Evolutionary conservation across 1,140 invertebrate species (phyloP), one percentile per base, ranked within the genome.

Genomic region (Tetramorium parvispinum): DNA sequence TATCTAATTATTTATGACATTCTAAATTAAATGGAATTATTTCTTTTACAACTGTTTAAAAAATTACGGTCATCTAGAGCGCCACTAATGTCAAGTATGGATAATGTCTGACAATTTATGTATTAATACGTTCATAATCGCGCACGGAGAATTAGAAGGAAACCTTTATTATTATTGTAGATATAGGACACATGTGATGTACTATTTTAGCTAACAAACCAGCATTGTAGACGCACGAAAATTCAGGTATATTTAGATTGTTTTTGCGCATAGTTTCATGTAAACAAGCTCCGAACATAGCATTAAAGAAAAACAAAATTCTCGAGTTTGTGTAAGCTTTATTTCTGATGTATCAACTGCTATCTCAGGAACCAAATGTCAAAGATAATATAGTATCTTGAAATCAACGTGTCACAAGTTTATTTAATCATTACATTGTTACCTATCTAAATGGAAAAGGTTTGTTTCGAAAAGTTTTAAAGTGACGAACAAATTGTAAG

Each of bases 211-310:
- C n/a, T 24, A 1, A 8, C 16, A 59, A 18, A 21, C 7, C 18
- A 37, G 32, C 7, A 16, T 65, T 51, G 3, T 40, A 8, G n/a
- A 43, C 7, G 3, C 11, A 51, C 8, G n/a, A 66, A 27, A 79
- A 79, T 79, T 11, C 37, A 16, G 11, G 21, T 79, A 53, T 18
- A 32, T 32, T 79, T 66, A 49, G 16, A 79, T 16, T 3, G 7
- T 10, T 10, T 27, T 66, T 51, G 27, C 8, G 27, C 21, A 65
- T 11, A 49, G 3, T 66, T 7, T 79, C n/a, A 51, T 51, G 27
- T 65, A 79, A 78, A 78, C 49, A 13, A 51, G 7, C 55, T 32
- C 27, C 43, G 32, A 49, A 65, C 18, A 21, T 65, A 40, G 32
- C 21, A 24, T 21, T 21, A 37, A 81, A 70, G 1, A 81, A 43